These are phyloP conservation scores for Sus cebifrons DNA, from an alignment of 2,797 vertebrate species.

Conservation along the genomic window DNA sequence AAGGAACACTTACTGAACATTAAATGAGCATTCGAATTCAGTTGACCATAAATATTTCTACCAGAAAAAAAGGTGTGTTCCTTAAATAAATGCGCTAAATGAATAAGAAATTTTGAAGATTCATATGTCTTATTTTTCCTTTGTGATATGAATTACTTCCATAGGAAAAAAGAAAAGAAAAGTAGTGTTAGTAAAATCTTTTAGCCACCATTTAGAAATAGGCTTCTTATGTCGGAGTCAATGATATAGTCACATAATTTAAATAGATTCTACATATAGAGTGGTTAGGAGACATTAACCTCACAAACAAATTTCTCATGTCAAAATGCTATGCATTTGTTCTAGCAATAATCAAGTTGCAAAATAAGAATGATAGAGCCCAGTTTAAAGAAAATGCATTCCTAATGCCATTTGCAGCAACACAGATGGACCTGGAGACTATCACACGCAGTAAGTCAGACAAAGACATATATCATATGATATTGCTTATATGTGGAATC, in stretches of 20 bases:
- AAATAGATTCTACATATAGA: not conserved
- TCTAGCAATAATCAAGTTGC: not conserved
- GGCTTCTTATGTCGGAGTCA: not conserved
- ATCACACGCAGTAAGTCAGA: not conserved
- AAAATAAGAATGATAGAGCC: not conserved
- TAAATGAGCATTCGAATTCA: conserved; percentile 9
- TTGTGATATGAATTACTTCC: conserved; percentile 8
- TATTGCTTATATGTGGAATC: not conserved
- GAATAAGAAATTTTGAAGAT: not conserved
- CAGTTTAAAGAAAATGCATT: conserved; percentile 18
- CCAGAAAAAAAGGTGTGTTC: not conserved
- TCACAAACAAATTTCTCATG: not conserved
- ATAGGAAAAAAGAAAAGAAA: not conserved
- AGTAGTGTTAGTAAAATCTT: not conserved
- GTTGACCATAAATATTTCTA: conserved; percentile 3
- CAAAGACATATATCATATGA: not conserved
- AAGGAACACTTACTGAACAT: not conserved
- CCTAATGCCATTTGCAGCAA: not conserved
- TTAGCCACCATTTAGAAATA: conserved; percentile 15
- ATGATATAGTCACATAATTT: not conserved
- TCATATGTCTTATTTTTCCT: not conserved
- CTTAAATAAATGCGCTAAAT: conserved; percentile 27
- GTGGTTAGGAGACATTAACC: not conserved
- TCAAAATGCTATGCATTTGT: not conserved
- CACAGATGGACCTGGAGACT: not conserved